A percentile compares a stretch with the other conserved stretches of the same genome.
Evolutionary conservation across 1,140 invertebrate genomes (phyloP).

Genomic region (Macrosteles quadrilineatus): DNA sequence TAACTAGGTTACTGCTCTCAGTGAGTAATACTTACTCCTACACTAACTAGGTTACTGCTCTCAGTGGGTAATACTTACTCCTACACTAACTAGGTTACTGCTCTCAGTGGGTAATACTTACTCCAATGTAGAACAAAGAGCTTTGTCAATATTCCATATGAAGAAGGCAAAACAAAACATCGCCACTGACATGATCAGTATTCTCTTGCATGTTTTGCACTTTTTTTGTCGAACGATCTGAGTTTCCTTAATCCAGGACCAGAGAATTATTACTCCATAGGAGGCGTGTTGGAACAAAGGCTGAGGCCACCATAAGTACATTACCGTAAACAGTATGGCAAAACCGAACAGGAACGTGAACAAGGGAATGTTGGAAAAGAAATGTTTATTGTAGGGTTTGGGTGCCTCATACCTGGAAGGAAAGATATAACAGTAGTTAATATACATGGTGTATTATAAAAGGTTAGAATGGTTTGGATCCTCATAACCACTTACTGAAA

Average conservation of each 20-base stretch:
- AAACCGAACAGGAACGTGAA: constrained; percentile 31
- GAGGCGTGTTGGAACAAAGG: constrained; percentile 41
- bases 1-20: no score
- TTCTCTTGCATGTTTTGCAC: constrained; percentile 39
- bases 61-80: no score
- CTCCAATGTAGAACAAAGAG: constrained; percentile 41
- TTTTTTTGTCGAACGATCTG: constrained; percentile 36
- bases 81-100: no score
- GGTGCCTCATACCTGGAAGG: constrained; percentile 34
- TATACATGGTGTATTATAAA: no score
- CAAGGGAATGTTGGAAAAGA: constrained; percentile 37
- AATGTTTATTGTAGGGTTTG: constrained; percentile 27
- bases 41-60: no score
- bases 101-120: no score
- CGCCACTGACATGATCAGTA: constrained; percentile 39
- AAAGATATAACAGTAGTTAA: constrained; percentile 20
- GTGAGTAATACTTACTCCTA: no score
- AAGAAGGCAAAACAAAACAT: constrained; percentile 44
- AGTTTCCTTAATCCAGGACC: constrained; percentile 39
- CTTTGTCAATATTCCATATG: constrained; percentile 44
- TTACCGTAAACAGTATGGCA: constrained; percentile 38
- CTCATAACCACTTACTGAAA: no score
- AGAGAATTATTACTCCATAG: constrained; percentile 41
- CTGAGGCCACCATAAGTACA: constrained; percentile 43
- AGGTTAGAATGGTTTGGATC: no score